A percentile compares a stretch with the other conserved stretches of the same genome.
These are phyloP conservation scores for Oceanodroma tethys DNA, from an alignment of 2,113 vertebrate species.

Conservation along the genomic window DNA sequence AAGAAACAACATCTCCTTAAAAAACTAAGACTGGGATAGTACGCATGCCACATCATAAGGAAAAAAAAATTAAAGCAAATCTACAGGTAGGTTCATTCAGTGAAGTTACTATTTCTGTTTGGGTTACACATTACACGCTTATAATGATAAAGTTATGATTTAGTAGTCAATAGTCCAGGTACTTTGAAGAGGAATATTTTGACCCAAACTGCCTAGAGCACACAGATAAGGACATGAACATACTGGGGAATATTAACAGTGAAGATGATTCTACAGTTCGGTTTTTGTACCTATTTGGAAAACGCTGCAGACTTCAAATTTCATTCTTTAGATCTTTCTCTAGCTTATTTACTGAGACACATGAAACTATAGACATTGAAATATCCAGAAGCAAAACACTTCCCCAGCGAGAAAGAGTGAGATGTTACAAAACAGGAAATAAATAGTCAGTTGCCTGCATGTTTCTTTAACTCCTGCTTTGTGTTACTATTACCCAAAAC, in stretches of 20 bases:
- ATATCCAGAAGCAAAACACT: neutral
- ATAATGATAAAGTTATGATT: neutral
- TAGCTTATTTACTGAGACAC: neutral
- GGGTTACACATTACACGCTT: neutral
- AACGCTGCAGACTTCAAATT: neutral
- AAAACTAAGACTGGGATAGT: too few relatives aligned
- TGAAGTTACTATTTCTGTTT: neutral
- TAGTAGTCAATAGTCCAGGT: neutral
- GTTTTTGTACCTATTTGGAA: neutral
- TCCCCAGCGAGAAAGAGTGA: neutral
- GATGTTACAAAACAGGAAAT: neutral
- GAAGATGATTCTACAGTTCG: neutral
- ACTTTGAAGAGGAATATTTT: neutral
- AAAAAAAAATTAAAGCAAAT: neutral
- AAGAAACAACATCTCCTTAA: neutral
- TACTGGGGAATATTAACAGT: neutral
- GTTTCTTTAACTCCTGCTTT: neutral
- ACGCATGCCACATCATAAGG: too few relatives aligned
- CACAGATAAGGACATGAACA: neutral
- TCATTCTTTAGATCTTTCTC: neutral
- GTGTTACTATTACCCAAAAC: neutral
- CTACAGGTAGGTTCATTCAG: neutral
- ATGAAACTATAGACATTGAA: neutral
- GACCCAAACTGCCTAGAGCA: neutral
- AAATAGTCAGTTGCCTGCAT: accelerated